Conservation (phyloP, 2,888 invertebrate species). For the Rutpela maculata region DNA sequence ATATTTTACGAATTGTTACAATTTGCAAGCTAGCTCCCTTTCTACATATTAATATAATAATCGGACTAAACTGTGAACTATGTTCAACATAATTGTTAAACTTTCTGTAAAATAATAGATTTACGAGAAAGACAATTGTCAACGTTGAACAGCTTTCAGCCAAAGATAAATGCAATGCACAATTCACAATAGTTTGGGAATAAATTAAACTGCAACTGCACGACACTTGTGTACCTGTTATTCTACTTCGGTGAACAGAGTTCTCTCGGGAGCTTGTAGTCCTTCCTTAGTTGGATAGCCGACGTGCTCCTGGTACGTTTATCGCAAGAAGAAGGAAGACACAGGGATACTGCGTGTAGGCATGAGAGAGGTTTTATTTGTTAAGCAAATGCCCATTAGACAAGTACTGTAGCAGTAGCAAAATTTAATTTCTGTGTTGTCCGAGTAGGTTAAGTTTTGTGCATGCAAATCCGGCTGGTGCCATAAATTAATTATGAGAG, state of each 20-base stretch:
- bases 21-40: background rate
- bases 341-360: conserved; percentile 5
- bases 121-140: conserved; percentile 59
- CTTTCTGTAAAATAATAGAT: conserved; percentile 46
- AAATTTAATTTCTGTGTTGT: conserved; percentile 74
- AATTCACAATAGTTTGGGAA: conserved; percentile 60
- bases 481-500: conserved; percentile 73
- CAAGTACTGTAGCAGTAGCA: conserved; percentile 63
- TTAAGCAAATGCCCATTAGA: conserved; percentile 73
- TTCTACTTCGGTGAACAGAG: conserved; percentile 58
- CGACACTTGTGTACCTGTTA: conserved; percentile 64
- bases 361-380: conserved; percentile 67
- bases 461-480: conserved; percentile 72
- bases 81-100: conserved; percentile 5
- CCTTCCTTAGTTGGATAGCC: conserved; percentile 44
- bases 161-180: conserved; percentile 57
- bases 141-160: conserved; percentile 62
- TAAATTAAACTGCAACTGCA: conserved; percentile 66
- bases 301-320: conserved; percentile 42
- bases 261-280: conserved; percentile 48
- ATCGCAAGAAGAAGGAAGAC: conserved; percentile 39
- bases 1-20: too few species aligned
- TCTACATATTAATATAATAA: background rate
- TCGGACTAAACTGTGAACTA: background rate
- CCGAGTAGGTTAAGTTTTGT: conserved; percentile 74